These are phyloP conservation scores for Adrianichthys oophorus DNA, from an alignment of 2,797 vertebrate species.

Conservation along the genomic window DNA sequence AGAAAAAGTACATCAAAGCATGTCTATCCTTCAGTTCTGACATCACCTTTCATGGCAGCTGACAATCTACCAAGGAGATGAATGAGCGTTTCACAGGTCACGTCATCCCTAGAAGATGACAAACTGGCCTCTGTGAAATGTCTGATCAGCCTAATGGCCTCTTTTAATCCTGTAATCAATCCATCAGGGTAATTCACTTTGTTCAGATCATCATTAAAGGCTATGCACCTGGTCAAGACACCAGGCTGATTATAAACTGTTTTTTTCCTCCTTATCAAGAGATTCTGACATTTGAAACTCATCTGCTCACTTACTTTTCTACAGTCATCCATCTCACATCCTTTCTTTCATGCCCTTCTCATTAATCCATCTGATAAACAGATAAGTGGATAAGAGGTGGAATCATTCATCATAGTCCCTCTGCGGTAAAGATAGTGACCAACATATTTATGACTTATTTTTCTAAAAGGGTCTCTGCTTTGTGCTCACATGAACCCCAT, in stretches of 20 bases:
- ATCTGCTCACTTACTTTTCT: conserved; percentile 1
- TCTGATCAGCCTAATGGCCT: conserved; percentile 12
- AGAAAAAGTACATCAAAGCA: not conserved
- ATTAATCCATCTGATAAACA: conserved; percentile 25
- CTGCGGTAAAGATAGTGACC: conserved; percentile 19
- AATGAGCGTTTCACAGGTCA: conserved; percentile 46
- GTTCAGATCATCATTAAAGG: conserved; percentile 30
- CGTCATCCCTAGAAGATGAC: conserved; percentile 50
- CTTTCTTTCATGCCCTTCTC: not conserved
- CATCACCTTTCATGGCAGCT: conserved; percentile 22
- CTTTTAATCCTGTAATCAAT: conserved; percentile 36
- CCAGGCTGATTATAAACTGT: not conserved
- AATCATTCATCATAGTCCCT: conserved; percentile 39
- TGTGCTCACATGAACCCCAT: conserved; percentile 11
- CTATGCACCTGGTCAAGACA: conserved; percentile 14
- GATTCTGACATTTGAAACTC: not conserved
- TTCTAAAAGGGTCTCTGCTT: conserved; percentile 17
- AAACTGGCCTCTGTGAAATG: conserved; percentile 46
- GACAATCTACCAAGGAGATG: conserved; percentile 34
- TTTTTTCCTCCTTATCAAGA: conserved; percentile 15
- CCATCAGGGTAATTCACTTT: conserved; percentile 37
- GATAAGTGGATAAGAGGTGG: conserved; percentile 32
- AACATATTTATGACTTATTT: conserved; percentile 45
- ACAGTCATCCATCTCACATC: not conserved
- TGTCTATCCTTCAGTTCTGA: conserved; percentile 14